phyloP scores from a whole-genome alignment of 2,113 vertebrate species.

The Pachyramphus minor region DNA sequence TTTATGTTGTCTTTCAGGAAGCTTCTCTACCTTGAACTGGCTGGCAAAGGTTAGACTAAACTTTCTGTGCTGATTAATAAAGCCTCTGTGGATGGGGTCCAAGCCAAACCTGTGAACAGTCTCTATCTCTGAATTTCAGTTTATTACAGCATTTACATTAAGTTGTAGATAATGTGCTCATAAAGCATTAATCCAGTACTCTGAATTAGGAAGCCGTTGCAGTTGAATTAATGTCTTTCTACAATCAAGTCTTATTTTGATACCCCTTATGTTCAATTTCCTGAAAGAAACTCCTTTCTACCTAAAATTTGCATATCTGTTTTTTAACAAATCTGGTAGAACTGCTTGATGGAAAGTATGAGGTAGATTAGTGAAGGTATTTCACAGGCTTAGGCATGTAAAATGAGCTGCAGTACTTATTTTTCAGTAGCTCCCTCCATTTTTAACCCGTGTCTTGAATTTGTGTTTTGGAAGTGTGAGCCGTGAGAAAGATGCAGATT shows the following conservation, averaged over 20 bases:
- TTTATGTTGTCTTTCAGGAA: not conserved
- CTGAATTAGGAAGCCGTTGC: slow-evolving; percentile 28
- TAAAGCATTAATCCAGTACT: slow-evolving; percentile 40
- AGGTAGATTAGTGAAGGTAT: slow-evolving; percentile 19
- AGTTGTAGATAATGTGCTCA: slow-evolving; percentile 20
- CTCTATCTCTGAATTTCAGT: slow-evolving; percentile 53
- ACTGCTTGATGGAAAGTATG: not conserved
- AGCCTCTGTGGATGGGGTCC: not conserved
- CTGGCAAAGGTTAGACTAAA: not conserved
- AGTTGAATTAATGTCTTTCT: slow-evolving; percentile 28
- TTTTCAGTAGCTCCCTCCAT: not conserved
- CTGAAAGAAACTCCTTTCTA: not conserved
- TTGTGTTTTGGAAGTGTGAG: not conserved
- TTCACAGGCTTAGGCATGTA: slow-evolving; percentile 20
- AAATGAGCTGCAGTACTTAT: not conserved
- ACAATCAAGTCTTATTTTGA: slow-evolving; percentile 23
- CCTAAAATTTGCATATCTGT: slow-evolving; percentile 12
- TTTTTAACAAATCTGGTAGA: slow-evolving; percentile 2
- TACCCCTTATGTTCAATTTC: not conserved
- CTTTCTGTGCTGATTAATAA: slow-evolving; percentile 15
- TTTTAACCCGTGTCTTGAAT: not conserved
- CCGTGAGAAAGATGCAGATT: not conserved
- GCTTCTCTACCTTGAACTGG: slow-evolving; percentile 4
- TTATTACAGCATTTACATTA: slow-evolving; percentile 19
- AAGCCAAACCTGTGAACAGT: slow-evolving; percentile 6